Conservation (phyloP, 2,113 vertebrate species). For the Hippocampus zosterae region DNA sequence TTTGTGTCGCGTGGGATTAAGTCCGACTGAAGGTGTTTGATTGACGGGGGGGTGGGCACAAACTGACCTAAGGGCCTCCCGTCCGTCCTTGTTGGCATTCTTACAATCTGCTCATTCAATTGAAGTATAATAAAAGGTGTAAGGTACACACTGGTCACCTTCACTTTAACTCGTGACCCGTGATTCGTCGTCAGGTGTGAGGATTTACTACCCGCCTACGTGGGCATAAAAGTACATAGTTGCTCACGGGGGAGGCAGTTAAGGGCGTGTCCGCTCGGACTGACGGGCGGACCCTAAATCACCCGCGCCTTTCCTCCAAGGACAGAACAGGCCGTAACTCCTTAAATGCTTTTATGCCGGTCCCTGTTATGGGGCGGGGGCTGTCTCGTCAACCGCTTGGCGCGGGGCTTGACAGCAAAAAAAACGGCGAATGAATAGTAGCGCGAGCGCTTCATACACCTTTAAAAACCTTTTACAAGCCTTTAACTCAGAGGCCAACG, state of each 20-base stretch:
- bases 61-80: not conserved
- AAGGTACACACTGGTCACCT: not conserved
- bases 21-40: not conserved
- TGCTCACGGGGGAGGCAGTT: not conserved
- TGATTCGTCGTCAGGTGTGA: not conserved
- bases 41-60: not conserved
- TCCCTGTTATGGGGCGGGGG: not conserved
- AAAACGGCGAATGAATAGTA: constrained; percentile 8
- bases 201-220: not conserved
- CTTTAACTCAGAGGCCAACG: constrained; percentile 21
- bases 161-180: not conserved
- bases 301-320: not conserved
- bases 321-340: not conserved
- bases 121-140: not conserved
- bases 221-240: not conserved
- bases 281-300: not conserved
- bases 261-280: not conserved
- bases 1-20: constrained; percentile 35
- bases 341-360: not conserved
- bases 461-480: too few species aligned
- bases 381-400: not conserved
- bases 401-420: not conserved
- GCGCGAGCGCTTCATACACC: not conserved
- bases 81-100: not conserved
- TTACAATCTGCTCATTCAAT: not conserved